Percentiles rank a stretch among this genome's conserved stretches.
These are phyloP conservation scores for Tenthredo scrophulariae DNA, from an alignment of 2,888 invertebrate genomes.

Conservation along the genomic window DNA sequence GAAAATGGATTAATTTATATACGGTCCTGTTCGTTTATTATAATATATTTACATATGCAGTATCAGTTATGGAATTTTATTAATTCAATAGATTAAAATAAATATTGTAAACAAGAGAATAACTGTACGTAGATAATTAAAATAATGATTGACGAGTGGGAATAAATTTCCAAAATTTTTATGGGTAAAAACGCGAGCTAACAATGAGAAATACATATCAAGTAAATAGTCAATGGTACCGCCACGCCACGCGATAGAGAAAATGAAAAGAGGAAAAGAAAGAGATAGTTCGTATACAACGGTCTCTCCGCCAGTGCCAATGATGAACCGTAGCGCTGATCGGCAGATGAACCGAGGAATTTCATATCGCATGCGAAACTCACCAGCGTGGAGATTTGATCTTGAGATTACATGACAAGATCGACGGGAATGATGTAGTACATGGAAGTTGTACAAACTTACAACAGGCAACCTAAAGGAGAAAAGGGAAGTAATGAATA, in stretches of 20 bases:
- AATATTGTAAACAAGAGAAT: not conserved
- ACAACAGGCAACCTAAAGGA: no score
- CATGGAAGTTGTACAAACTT: not conserved
- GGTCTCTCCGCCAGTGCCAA: not conserved
- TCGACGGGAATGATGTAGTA: not conserved
- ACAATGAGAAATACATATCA: not conserved
- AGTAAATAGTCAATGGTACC: not conserved
- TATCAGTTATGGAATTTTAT: not conserved
- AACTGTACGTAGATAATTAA: no score
- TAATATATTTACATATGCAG: not conserved
- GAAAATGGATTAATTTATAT: not conserved
- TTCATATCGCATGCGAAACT: not conserved
- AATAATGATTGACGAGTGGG: not conserved
- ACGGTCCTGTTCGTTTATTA: not conserved
- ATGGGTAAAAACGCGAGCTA: not conserved
- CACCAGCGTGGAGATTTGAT: not conserved
- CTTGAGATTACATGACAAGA: no score
- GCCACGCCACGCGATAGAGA: conserved; percentile 2
- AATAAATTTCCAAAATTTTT: not conserved
- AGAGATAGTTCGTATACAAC: conserved; percentile 1
- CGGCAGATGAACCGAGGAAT: not conserved
- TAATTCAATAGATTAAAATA: not conserved
- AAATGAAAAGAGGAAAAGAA: not conserved
- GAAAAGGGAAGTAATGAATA: no score
- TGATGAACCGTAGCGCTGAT: not conserved